phyloP scores from a whole-genome alignment of 2,797 vertebrate species.

The Moxostoma hubbsi region DNA sequence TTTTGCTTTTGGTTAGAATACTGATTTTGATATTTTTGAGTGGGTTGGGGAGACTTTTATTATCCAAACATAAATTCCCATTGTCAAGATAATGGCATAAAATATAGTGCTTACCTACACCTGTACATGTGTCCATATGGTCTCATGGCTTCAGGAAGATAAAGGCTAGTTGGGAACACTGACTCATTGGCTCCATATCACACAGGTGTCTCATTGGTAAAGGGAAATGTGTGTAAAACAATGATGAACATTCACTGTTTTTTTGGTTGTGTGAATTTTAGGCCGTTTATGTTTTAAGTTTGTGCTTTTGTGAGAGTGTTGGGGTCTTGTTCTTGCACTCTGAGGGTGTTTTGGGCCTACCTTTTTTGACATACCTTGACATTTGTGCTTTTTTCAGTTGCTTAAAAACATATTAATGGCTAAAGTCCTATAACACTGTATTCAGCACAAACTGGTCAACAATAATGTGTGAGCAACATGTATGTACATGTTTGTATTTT shows the following conservation, averaged over 20 bases:
- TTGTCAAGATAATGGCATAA: conserved; percentile 42
- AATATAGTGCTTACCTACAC: conserved; percentile 44
- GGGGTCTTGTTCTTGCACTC: too few relatives aligned
- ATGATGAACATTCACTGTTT: conserved; percentile 24
- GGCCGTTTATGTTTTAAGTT: not conserved
- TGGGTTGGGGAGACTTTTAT: conserved; percentile 68
- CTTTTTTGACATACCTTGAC: not conserved
- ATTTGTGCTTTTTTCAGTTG: too few relatives aligned
- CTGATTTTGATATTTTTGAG: conserved; percentile 73
- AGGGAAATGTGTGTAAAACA: conserved; percentile 10
- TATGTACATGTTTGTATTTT: too few relatives aligned
- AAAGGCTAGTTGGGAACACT: conserved; percentile 35
- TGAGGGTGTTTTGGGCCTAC: too few relatives aligned
- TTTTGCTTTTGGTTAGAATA: conserved; percentile 79
- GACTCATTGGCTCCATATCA: conserved; percentile 8
- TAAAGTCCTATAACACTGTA: too few relatives aligned
- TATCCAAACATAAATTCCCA: conserved; percentile 63
- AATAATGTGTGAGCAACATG: too few relatives aligned
- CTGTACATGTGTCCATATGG: conserved; percentile 30
- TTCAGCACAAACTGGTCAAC: too few relatives aligned
- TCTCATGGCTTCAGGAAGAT: conserved; percentile 19
- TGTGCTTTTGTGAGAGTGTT: not conserved
- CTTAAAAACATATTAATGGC: too few relatives aligned
- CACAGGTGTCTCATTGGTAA: not conserved
- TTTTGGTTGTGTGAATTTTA: not conserved